Evolutionary conservation across 2,888 invertebrate species (phyloP).

Genomic region (Sabellastarte sp.): DNA sequence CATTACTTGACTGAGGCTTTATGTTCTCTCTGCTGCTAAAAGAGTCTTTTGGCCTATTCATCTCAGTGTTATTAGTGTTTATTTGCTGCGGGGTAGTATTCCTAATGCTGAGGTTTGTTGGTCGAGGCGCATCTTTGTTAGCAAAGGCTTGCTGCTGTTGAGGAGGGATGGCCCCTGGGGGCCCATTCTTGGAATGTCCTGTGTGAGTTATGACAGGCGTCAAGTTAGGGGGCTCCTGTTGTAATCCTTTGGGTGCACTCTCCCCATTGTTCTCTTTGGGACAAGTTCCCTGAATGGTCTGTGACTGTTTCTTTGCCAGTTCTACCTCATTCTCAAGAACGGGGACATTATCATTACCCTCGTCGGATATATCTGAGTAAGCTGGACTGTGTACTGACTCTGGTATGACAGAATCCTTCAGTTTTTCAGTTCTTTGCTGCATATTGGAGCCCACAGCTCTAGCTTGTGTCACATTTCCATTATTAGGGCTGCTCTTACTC

Average conservation of each 20-base stretch:
- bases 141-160: not conserved
- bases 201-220: not conserved
- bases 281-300: not conserved
- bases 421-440: not conserved
- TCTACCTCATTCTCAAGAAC: not conserved
- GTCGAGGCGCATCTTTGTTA: not conserved
- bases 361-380: conserved; percentile 4
- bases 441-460: not conserved
- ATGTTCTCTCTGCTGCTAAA: not conserved
- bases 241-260: not conserved
- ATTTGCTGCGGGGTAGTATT: not conserved
- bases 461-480: not conserved
- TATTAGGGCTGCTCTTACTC: not conserved
- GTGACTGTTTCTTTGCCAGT: not conserved
- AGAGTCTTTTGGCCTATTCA: not conserved
- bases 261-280: not conserved
- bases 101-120: not conserved
- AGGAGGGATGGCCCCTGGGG: not conserved
- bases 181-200: not conserved
- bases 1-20: not conserved
- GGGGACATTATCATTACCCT: conserved; percentile 1
- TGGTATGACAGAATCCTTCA: not conserved
- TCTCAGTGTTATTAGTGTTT: not conserved
- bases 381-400: not conserved
- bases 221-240: not conserved